These are phyloP conservation scores for Circaetus cinerascens DNA, from an alignment of 2,113 vertebrate genomes.

Conservation along the genomic window DNA sequence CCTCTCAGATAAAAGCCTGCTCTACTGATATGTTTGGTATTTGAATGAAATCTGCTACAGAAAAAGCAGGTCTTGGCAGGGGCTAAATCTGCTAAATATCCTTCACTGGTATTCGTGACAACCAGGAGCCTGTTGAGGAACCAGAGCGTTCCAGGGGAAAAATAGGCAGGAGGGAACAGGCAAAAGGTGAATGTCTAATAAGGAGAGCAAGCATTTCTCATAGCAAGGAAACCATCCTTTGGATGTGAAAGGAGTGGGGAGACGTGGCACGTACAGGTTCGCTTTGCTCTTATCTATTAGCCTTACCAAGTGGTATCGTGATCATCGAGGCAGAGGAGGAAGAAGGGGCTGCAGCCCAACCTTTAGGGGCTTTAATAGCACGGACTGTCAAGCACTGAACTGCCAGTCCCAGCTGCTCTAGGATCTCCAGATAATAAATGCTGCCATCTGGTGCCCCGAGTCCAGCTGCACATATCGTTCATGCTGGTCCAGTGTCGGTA, in stretches of 20 bases:
- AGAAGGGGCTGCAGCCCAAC: background rate
- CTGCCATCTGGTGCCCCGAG: constrained; percentile 54
- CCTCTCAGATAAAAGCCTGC: background rate
- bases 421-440: background rate
- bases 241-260: background rate
- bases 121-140: background rate
- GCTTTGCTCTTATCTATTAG: background rate
- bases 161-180: background rate
- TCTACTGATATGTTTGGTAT: background rate
- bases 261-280: background rate
- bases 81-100: background rate
- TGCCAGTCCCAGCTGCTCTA: fast-evolving
- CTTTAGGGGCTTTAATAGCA: background rate
- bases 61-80: background rate
- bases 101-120: background rate
- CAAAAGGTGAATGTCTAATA: background rate
- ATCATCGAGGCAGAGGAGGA: background rate
- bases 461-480: background rate
- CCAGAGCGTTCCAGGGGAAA: background rate
- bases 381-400: fast-evolving
- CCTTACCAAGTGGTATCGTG: fast-evolving
- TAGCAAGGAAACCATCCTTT: background rate
- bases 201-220: background rate
- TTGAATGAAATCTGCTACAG: background rate
- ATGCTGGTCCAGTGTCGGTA: fast-evolving